phyloP scores from a whole-genome alignment of 92 coral and sea anemone genomes.

The Pocillopora meandrina region DNA sequence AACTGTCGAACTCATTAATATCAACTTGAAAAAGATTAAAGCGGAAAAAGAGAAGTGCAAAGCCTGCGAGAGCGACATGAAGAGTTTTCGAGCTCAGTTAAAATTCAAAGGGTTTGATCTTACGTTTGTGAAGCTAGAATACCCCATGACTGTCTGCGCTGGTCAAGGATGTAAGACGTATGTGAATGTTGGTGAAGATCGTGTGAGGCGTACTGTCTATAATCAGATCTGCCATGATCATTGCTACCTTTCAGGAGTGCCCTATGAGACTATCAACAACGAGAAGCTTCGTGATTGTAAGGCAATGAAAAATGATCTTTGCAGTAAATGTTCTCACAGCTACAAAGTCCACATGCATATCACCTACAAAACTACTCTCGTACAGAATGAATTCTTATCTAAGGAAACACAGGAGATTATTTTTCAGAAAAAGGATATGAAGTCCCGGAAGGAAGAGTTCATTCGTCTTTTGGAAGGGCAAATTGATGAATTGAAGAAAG shows the following conservation, averaged over 20 bases:
- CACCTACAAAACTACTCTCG: neutral
- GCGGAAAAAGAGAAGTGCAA: neutral
- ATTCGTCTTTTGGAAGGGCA: neutral
- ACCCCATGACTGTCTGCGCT: conserved; percentile 37
- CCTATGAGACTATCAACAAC: conserved; percentile 12
- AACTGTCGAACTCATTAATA: conserved; percentile 1
- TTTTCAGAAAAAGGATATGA: neutral
- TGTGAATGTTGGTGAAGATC: conserved; percentile 2
- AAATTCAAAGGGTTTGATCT: conserved; percentile 10
- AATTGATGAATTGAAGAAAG: conserved; percentile 13
- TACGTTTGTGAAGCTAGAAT: neutral
- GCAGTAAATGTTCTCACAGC: neutral
- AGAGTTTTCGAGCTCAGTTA: neutral
- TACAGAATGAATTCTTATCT: conserved; percentile 11
- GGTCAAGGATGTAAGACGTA: conserved; percentile 5
- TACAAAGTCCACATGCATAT: conserved; percentile 33
- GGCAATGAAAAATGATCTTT: conserved; percentile 6
- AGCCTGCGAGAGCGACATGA: neutral
- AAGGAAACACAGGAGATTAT: neutral
- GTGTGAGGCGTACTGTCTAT: conserved; percentile 9
- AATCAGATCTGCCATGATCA: conserved; percentile 27
- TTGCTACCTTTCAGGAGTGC: conserved; percentile 20
- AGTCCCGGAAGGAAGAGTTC: conserved; percentile 11
- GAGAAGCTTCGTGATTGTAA: conserved; percentile 18
- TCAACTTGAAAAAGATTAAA: conserved; percentile 2